Conservation (phyloP, 1,140 invertebrate genomes). For the Caenorhabditis inopinata region DNA sequence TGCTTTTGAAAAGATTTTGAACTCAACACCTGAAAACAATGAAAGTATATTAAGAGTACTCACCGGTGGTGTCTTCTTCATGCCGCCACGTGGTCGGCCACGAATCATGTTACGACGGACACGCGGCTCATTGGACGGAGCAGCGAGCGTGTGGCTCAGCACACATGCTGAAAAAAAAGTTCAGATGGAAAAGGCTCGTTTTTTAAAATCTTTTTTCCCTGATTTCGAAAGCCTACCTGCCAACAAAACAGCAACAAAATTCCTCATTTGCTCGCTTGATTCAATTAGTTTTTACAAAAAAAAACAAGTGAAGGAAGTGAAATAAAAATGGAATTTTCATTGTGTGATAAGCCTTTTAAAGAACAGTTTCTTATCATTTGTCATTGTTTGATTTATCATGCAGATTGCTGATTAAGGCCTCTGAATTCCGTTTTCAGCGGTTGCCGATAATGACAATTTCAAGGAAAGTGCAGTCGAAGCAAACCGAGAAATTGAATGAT, state of each 20-base stretch:
- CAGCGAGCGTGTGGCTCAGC: neutral
- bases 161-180: slow-evolving; percentile 28
- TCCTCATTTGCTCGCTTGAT: too few relatives aligned
- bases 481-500: too few relatives aligned
- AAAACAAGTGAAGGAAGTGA: neutral
- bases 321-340: neutral
- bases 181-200: neutral
- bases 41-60: neutral
- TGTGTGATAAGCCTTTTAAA: neutral
- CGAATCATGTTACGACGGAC: slow-evolving; percentile 37
- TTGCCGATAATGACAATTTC: neutral
- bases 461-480: too few relatives aligned
- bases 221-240: neutral
- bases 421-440: neutral
- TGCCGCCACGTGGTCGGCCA: slow-evolving; percentile 18
- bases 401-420: too few relatives aligned
- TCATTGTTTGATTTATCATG: too few relatives aligned
- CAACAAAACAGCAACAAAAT: neutral
- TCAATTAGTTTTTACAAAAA: too few relatives aligned
- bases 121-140: neutral
- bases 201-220: neutral
- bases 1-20: too few relatives aligned
- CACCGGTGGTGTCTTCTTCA: slow-evolving; percentile 32
- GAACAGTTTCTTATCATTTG: neutral
- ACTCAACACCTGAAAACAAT: too few relatives aligned